phyloP scores from a whole-genome alignment of 2,888 invertebrate genomes.

The Scaptomyza flava region DNA sequence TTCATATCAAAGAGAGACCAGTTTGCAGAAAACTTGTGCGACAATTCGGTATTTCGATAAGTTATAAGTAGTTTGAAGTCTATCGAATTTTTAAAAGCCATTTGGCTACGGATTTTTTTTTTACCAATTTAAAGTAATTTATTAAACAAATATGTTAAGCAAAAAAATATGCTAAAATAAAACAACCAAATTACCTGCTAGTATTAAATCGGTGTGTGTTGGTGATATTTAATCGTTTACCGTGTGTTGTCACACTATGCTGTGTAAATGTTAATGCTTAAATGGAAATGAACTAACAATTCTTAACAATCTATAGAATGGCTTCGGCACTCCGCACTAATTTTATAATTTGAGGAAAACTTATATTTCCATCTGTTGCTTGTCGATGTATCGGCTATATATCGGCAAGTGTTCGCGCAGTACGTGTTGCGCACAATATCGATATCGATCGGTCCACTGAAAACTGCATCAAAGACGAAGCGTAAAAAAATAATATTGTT shows the following conservation, averaged over 20 bases:
- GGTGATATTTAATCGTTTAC: neutral
- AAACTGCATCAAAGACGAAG: neutral
- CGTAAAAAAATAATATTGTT: neutral
- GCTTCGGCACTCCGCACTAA: too few relatives aligned
- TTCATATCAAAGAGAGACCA: conserved; percentile 41
- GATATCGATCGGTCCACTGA: neutral
- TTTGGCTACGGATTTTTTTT: neutral
- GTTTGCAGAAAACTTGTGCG: neutral
- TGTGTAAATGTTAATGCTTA: neutral
- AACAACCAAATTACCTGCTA: neutral
- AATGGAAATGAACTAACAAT: too few relatives aligned
- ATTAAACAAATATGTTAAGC: neutral
- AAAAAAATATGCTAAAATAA: neutral
- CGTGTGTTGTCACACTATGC: neutral
- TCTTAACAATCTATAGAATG: too few relatives aligned
- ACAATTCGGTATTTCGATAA: conserved; percentile 3
- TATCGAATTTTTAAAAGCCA: neutral
- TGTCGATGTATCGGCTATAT: neutral
- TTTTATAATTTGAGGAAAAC: too few relatives aligned
- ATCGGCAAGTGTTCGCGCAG: neutral
- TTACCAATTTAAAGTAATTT: neutral
- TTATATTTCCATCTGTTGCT: neutral
- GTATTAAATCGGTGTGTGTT: neutral
- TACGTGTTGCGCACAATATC: conserved; percentile 3
- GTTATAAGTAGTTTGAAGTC: too few relatives aligned